Percentiles rank a stretch among this genome's conserved stretches.
Conservation (phyloP, 2,888 invertebrate species). For the Parasteatoda lunata region DNA sequence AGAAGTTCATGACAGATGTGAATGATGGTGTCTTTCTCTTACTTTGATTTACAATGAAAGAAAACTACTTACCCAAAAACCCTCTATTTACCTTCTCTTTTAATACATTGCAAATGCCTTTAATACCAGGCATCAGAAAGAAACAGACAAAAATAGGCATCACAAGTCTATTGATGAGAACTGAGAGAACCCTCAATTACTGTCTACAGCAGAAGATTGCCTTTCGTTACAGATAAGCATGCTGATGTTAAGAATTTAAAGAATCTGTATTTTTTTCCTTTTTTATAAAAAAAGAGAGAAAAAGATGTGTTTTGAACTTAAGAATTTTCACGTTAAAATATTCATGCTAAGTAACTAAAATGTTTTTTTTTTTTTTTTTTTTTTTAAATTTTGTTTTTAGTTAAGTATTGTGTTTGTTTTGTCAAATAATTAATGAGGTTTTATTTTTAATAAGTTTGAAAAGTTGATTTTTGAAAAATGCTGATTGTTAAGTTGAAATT, state of each 20-base stretch:
- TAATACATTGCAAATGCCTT: constrained; percentile 38
- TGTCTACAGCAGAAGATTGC: constrained; percentile 37
- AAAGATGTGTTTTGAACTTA: background rate
- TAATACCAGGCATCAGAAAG: constrained; percentile 38
- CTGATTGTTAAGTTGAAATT: too few relatives aligned
- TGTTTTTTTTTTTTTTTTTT: too few relatives aligned
- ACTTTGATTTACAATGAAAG: constrained; percentile 21
- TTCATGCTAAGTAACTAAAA: background rate
- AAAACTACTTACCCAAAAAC: constrained; percentile 31
- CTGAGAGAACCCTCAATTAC: constrained; percentile 48
- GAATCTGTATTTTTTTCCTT: background rate
- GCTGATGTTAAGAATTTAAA: constrained; percentile 27
- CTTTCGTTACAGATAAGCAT: constrained; percentile 18
- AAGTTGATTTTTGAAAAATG: too few relatives aligned
- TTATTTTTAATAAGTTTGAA: too few relatives aligned
- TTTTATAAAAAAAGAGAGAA: background rate
- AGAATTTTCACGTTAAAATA: background rate
- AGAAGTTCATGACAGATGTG: background rate
- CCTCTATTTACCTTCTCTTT: constrained; percentile 23
- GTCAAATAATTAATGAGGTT: too few relatives aligned
- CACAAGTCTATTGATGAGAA: constrained; percentile 13
- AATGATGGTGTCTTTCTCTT: background rate
- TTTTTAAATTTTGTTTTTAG: too few relatives aligned
- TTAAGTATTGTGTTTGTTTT: too few relatives aligned
- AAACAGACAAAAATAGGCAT: constrained; percentile 41